Evolutionary conservation across 1,140 invertebrate genomes (phyloP).

Genomic region (Pseudomyrmex flavicornis): DNA sequence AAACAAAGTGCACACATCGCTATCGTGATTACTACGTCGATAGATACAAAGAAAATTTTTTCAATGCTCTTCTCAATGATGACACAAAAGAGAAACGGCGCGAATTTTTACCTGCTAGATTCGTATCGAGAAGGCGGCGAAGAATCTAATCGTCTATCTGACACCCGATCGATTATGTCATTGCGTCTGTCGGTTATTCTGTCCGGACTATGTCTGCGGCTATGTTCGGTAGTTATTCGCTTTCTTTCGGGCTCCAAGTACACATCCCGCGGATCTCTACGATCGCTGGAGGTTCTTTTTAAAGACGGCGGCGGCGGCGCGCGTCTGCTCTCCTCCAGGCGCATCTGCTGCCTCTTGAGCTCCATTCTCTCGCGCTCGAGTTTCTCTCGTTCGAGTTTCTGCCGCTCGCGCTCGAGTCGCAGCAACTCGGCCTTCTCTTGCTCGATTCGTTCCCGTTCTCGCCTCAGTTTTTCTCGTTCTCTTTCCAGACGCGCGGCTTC

Average conservation of each 20-base stretch:
- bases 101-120: slow-evolving; percentile 75
- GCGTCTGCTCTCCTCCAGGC: slow-evolving; percentile 82
- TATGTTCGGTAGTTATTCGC: slow-evolving; percentile 79
- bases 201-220: slow-evolving; percentile 80
- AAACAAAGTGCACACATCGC: slow-evolving; percentile 14
- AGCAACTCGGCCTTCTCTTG: slow-evolving; percentile 93
- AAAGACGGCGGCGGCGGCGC: slow-evolving; percentile 81
- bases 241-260: slow-evolving; percentile 82
- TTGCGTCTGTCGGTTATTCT: slow-evolving; percentile 78
- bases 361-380: slow-evolving; percentile 93
- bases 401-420: slow-evolving; percentile 92
- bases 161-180: slow-evolving; percentile 81
- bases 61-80: background rate
- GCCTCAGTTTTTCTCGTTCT: slow-evolving; percentile 90
- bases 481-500: slow-evolving; percentile 92
- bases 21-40: background rate
- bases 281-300: slow-evolving; percentile 80
- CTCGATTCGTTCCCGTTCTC: slow-evolving; percentile 92
- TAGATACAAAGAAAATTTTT: slow-evolving; percentile 23
- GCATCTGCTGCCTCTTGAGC: slow-evolving; percentile 90
- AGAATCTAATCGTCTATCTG: slow-evolving; percentile 80
- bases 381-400: slow-evolving; percentile 92
- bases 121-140: slow-evolving; percentile 81
- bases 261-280: slow-evolving; percentile 80
- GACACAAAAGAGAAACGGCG: background rate